Conservation (phyloP, 2,888 invertebrate genomes). For the Diloba caeruleocephala region DNA sequence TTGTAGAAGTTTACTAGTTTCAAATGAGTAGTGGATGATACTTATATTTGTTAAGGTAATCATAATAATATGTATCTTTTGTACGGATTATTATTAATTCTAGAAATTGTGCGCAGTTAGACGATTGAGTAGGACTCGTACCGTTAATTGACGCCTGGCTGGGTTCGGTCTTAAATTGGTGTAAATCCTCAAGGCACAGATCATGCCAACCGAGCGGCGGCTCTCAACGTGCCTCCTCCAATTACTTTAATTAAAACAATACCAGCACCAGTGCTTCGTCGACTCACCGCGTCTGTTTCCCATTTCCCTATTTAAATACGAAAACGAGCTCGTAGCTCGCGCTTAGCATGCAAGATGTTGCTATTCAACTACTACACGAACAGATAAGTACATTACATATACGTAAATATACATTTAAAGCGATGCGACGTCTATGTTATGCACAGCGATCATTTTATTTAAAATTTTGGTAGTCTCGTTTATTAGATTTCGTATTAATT, state of each 20-base stretch:
- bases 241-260: slow-evolving; percentile 90
- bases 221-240: slow-evolving; percentile 87
- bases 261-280: slow-evolving; percentile 85
- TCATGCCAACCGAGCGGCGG: slow-evolving; percentile 83
- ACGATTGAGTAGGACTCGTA: slow-evolving; percentile 70
- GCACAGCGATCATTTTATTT: slow-evolving; percentile 7
- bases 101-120: slow-evolving; percentile 51
- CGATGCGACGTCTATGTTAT: slow-evolving; percentile 48
- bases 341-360: slow-evolving; percentile 85
- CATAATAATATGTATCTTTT: slow-evolving; percentile 23
- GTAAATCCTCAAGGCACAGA: slow-evolving; percentile 88
- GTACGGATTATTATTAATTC: no score
- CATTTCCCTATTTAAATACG: slow-evolving; percentile 89
- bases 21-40: not conserved
- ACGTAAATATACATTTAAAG: slow-evolving; percentile 57
- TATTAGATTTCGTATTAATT: slow-evolving; percentile 15
- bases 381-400: slow-evolving; percentile 47
- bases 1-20: no score
- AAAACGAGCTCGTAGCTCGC: slow-evolving; percentile 84
- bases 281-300: slow-evolving; percentile 87
- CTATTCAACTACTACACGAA: slow-evolving; percentile 73
- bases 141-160: slow-evolving; percentile 83
- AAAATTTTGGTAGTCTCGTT: slow-evolving; percentile 7
- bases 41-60: slow-evolving; percentile 6
- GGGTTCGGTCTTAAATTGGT: slow-evolving; percentile 85